A percentile compares a stretch with the other conserved stretches of the same genome.
Conservation (phyloP, 2,888 invertebrate genomes). For the Lepidocyrtoides sp. region DNA sequence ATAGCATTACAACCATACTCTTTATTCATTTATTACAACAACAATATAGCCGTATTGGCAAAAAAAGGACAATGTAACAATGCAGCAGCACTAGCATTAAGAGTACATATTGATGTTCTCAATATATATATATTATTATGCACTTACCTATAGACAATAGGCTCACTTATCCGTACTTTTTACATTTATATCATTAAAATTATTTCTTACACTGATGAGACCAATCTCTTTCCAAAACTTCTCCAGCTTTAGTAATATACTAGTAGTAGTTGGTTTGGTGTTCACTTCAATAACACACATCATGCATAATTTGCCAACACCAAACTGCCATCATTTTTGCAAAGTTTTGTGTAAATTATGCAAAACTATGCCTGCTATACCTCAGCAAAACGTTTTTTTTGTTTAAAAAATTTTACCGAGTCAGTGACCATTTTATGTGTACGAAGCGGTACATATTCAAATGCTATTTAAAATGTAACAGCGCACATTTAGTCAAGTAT, state of each 20-base stretch:
- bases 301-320: neutral
- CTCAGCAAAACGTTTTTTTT: no score
- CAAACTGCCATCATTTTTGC: no score
- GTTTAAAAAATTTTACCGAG: no score
- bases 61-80: neutral
- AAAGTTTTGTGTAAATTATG: no score
- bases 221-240: conserved; percentile 75
- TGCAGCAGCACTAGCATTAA: neutral
- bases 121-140: no score
- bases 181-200: neutral
- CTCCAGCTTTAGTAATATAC: conserved; percentile 56
- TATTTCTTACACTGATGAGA: conserved; percentile 66
- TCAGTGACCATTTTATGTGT: no score
- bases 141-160: no score
- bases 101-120: no score
- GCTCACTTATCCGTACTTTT: neutral
- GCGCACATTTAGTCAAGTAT: no score
- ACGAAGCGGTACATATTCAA: no score
- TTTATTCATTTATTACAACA: neutral
- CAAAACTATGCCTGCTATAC: no score
- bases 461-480: no score
- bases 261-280: neutral
- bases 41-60: conserved; percentile 44
- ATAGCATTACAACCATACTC: conserved; percentile 7
- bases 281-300: neutral